Evolutionary conservation across 53 echinoderm and acorn worm species (phyloP), one percentile per base, ranked within the genome.

Genomic region (Mesocentrotus franciscanus): DNA sequence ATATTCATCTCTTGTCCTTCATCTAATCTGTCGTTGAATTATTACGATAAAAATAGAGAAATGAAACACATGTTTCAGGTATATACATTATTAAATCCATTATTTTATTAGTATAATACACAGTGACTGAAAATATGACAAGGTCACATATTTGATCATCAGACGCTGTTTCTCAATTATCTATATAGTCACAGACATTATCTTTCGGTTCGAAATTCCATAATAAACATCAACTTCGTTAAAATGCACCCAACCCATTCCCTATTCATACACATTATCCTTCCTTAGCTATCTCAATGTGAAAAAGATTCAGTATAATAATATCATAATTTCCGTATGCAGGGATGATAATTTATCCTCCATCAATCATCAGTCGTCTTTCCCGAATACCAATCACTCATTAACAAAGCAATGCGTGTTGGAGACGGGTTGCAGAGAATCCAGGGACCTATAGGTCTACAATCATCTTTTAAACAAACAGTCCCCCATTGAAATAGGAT

Each of bases 401-500:
- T 13, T 33, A 30, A 30, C 76, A 76, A 49, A 33, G 30, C 76
- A 13, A 33, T 4, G 76, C 33, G 33, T 30, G 76, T 32, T 12
- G 76, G 76, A 24, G 24, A 76, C 29, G 76, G 76, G 32, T 33
- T 10, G 76, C 27, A 13, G 29, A 64, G 64, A 33, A 33, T 32
- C 76, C 10, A 14, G 14, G 76, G 10, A 13, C 76, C 29, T 75
- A n/a, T n/a, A 8, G 29, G 33, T 76, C 13, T 33, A 33, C 30
- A 76, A 76, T 76, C 30, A 76, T 76, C 33, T 76, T 5, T 15
- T 14, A 76, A 76, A 32, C 76, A 76, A 76, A 76, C 55, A 56
- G 56, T 24, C 26, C 87, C 58, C 58, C 20, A 55, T 49, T 55
- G 87, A 85, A 85, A 85, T 85, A 30, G 55, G 87, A 85, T 85